Evolutionary conservation across 2,888 invertebrate genomes (phyloP).

Genomic region (Pseudococcus viburni): DNA sequence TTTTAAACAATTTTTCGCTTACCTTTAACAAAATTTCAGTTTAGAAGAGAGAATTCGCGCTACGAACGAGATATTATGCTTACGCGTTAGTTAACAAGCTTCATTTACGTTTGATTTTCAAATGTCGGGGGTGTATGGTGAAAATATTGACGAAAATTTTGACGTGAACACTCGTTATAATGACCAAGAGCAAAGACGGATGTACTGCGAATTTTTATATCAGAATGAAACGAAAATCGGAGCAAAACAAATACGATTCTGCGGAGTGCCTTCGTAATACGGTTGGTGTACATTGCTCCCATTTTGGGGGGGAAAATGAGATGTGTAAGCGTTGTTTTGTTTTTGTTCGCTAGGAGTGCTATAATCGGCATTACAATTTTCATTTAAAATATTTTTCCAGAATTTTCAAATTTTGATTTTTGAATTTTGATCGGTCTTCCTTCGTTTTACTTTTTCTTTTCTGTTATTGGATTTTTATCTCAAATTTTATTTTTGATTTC

Average conservation of each 20-base stretch:
- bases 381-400: too few relatives aligned
- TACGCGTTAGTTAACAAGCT: not conserved
- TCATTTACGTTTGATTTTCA: not conserved
- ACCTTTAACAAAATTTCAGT: not conserved
- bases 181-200: constrained; percentile 42
- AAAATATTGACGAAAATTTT: constrained; percentile 17
- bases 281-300: not conserved
- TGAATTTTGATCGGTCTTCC: too few relatives aligned
- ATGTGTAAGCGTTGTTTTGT: not conserved
- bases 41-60: not conserved
- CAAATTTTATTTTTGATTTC: too few relatives aligned
- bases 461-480: too few relatives aligned
- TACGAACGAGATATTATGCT: not conserved
- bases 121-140: not conserved
- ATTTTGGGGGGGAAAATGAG: not conserved
- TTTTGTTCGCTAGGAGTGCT: not conserved
- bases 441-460: too few relatives aligned
- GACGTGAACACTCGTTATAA: constrained; percentile 15
- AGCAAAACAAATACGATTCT: constrained; percentile 15
- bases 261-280: not conserved
- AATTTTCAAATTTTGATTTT: too few relatives aligned
- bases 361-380: not conserved
- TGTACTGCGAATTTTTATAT: constrained; percentile 33
- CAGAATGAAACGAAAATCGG: constrained; percentile 6
- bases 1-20: constrained; percentile 1